phyloP scores from a whole-genome alignment of 1,140 invertebrate species.

The Diuraphis noxia region DNA sequence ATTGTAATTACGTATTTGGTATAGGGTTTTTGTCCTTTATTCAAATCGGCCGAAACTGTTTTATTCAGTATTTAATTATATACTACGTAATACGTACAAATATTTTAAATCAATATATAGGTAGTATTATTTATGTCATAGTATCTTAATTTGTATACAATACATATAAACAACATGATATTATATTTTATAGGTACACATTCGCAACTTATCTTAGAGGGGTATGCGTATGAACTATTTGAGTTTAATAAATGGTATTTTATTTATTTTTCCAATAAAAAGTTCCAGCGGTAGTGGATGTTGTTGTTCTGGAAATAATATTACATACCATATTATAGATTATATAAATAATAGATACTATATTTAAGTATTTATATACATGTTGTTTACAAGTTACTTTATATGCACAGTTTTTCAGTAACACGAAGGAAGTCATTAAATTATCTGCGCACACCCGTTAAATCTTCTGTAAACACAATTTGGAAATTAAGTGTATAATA shows the following conservation, averaged over 20 bases:
- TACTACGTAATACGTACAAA: neutral
- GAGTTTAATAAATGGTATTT: neutral
- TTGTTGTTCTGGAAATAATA: neutral
- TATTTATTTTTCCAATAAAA: neutral
- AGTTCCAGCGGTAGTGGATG: neutral
- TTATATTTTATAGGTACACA: neutral
- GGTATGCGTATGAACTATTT: neutral
- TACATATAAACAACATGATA: neutral
- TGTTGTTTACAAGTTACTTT: neutral
- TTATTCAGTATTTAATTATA: neutral
- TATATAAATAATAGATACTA: neutral
- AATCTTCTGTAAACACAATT: neutral
- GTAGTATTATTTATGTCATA: neutral
- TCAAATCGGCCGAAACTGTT: neutral
- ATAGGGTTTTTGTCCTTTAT: neutral
- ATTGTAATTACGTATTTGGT: neutral
- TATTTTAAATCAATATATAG: neutral
- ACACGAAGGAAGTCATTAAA: neutral
- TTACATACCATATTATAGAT: neutral
- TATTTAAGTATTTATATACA: neutral
- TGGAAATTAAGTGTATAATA: neutral
- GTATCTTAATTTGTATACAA: neutral
- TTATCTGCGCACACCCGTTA: neutral
- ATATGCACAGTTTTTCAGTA: neutral
- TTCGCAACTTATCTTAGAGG: too few species aligned